A percentile compares a stretch with the other conserved stretches of the same genome.
phyloP scores from a whole-genome alignment of 2,888 invertebrate genomes.

The Marronus borbonicus region DNA sequence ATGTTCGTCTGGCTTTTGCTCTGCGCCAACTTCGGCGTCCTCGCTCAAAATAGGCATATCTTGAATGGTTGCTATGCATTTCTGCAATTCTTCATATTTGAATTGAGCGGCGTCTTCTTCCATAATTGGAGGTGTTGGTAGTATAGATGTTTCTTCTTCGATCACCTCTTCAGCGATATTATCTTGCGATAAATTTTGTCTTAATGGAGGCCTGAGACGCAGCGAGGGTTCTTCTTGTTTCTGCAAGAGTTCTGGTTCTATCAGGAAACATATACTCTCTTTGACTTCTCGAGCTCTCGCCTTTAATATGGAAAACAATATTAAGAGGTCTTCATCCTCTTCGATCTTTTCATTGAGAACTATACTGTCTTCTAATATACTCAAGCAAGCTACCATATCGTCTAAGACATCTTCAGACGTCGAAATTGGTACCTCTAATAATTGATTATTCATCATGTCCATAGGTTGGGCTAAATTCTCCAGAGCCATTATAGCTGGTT shows the following conservation, averaged over 20 bases:
- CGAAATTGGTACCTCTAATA: conserved; percentile 62
- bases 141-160: conserved; percentile 40
- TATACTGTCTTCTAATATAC: conserved; percentile 66
- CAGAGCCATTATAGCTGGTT: conserved; percentile 68
- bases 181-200: conserved; percentile 52
- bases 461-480: conserved; percentile 73
- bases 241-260: conserved; percentile 56
- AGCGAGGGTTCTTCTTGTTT: background rate
- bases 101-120: conserved; percentile 55
- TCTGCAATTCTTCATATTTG: conserved; percentile 62
- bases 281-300: conserved; percentile 63
- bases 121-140: conserved; percentile 45
- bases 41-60: conserved; percentile 62
- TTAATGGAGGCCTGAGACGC: conserved; percentile 54
- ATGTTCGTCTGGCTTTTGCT: conserved; percentile 48
- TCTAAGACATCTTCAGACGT: conserved; percentile 62
- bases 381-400: conserved; percentile 64
- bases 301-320: conserved; percentile 62
- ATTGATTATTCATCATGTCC: conserved; percentile 67
- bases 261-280: conserved; percentile 65
- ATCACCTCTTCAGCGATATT: conserved; percentile 49
- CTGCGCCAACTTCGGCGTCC: conserved; percentile 50
- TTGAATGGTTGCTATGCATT: conserved; percentile 64
- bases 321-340: conserved; percentile 61
- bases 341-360: conserved; percentile 61